Conservation (phyloP, 37 sponge, comb jelly and placozoan genomes). For the Diacarnus erythraeanus region DNA sequence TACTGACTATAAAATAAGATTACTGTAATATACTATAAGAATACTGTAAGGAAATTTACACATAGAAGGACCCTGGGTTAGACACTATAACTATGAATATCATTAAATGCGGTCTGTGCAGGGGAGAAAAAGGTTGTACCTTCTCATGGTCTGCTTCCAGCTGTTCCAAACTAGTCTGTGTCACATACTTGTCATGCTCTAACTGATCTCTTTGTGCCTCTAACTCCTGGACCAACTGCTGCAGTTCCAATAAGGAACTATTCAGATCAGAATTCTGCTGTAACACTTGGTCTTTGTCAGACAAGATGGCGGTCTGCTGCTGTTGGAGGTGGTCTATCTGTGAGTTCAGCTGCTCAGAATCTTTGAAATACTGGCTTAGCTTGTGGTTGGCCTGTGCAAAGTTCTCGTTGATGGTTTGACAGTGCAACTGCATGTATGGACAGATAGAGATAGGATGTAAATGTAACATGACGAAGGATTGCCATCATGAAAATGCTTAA, state of each 20-base stretch:
- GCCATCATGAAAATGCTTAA: neutral
- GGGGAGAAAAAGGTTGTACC: slow-evolving; percentile 16
- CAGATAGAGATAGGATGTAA: neutral
- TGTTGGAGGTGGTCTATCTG: slow-evolving; percentile 16
- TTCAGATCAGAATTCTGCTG: slow-evolving; percentile 1
- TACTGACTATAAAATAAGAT: no score
- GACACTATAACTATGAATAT: no score
- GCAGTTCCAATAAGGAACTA: slow-evolving; percentile 16
- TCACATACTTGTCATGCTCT: slow-evolving; percentile 54
- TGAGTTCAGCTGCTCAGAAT: slow-evolving; percentile 23
- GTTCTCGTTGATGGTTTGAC: slow-evolving; percentile 10
- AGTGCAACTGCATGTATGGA: slow-evolving; percentile 23
- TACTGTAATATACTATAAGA: no score
- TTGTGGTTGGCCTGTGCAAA: slow-evolving; percentile 5
- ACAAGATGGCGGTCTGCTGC: slow-evolving; percentile 17
- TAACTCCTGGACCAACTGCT: slow-evolving; percentile 39
- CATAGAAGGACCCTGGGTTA: no score
- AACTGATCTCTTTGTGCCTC: slow-evolving; percentile 71
- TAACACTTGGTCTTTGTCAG: slow-evolving; percentile 13
- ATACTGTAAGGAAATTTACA: no score
- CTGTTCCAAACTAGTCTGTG: slow-evolving; percentile 46
- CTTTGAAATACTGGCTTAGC: slow-evolving; percentile 9
- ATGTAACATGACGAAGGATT: neutral
- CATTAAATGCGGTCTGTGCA: no score
- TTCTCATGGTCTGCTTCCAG: slow-evolving; percentile 43